Percentiles rank a stretch among this genome's conserved stretches.
These are phyloP conservation scores for Darevskia mixta DNA, from an alignment of 2,797 vertebrate genomes.

Conservation along the genomic window DNA sequence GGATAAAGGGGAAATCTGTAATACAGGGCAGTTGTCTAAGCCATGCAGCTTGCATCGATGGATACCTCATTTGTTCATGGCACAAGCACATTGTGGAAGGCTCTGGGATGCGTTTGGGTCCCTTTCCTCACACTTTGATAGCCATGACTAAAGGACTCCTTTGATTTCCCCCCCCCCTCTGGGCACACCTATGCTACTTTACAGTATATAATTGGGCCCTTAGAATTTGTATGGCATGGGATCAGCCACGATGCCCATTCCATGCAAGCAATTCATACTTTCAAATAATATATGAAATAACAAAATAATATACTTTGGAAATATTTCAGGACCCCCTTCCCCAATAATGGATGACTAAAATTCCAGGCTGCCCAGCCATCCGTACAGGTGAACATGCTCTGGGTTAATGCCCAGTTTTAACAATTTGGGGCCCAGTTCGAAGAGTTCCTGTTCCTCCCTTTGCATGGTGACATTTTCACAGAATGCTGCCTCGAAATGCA, in stretches of 20 bases:
- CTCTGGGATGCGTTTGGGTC: background rate
- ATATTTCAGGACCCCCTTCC: too few relatives aligned
- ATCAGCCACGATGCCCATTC: background rate
- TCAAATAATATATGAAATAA: too few relatives aligned
- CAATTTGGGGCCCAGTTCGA: too few relatives aligned
- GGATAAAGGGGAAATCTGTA: too few relatives aligned
- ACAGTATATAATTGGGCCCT: background rate
- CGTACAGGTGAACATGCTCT: background rate
- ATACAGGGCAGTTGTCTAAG: background rate
- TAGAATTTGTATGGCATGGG: background rate
- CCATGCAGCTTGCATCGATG: background rate
- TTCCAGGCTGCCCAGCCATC: too few relatives aligned
- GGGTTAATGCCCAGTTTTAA: background rate
- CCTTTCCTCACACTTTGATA: too few relatives aligned
- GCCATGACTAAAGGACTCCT: background rate
- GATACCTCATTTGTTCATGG: background rate
- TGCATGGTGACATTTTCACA: constrained; percentile 26
- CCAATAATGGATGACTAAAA: too few relatives aligned
- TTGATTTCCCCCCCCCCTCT: background rate
- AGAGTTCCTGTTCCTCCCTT: too few relatives aligned
- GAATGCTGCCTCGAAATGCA: constrained; percentile 34
- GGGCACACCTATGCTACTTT: background rate
- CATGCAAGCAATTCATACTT: background rate
- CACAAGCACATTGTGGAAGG: background rate
- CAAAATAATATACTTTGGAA: too few relatives aligned